Evolutionary conservation across 2,797 vertebrate species (phyloP).

Genomic region (Acipenser ruthenus): DNA sequence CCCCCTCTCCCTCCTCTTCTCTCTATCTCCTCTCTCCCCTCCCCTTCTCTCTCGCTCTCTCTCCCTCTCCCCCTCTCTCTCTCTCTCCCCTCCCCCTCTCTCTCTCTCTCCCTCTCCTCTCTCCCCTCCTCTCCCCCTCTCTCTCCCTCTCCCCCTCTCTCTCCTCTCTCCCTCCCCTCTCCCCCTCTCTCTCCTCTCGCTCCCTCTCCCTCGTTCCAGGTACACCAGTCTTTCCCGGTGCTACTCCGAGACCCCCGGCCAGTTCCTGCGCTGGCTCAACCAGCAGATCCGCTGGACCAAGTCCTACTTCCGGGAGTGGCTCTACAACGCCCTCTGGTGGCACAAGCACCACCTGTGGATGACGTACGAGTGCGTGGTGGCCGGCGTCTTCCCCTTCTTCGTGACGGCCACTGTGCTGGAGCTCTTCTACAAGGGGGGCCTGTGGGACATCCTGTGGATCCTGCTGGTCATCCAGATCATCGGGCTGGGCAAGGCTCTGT

Average conservation of each 20-base stretch:
- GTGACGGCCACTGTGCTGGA: slow-evolving; percentile 76
- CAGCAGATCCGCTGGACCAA: slow-evolving; percentile 87
- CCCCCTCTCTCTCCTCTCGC: too few relatives aligned
- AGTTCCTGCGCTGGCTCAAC: slow-evolving; percentile 80
- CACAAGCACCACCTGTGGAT: slow-evolving; percentile 86
- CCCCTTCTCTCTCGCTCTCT: too few relatives aligned
- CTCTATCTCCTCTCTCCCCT: too few relatives aligned
- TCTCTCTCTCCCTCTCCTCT: too few relatives aligned
- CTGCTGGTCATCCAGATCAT: slow-evolving; percentile 78
- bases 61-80: too few relatives aligned
- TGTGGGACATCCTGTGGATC: slow-evolving; percentile 81
- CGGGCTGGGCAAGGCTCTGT: slow-evolving; percentile 68
- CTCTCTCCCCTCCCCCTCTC: too few relatives aligned
- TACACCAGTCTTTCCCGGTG: slow-evolving; percentile 75
- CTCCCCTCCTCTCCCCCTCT: too few relatives aligned
- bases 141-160: too few relatives aligned
- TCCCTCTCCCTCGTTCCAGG: slow-evolving; percentile 35
- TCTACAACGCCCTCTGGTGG: slow-evolving; percentile 85
- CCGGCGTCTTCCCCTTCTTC: slow-evolving; percentile 79
- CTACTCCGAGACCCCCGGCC: slow-evolving; percentile 76
- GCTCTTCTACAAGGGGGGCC: slow-evolving; percentile 66
- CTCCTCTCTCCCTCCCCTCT: too few relatives aligned
- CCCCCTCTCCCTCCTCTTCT: too few relatives aligned
- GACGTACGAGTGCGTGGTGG: slow-evolving; percentile 82
- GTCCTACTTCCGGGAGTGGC: slow-evolving; percentile 84